Evolutionary conservation across 2,888 invertebrate species (phyloP).

Genomic region (Drosophila tripunctata): DNA sequence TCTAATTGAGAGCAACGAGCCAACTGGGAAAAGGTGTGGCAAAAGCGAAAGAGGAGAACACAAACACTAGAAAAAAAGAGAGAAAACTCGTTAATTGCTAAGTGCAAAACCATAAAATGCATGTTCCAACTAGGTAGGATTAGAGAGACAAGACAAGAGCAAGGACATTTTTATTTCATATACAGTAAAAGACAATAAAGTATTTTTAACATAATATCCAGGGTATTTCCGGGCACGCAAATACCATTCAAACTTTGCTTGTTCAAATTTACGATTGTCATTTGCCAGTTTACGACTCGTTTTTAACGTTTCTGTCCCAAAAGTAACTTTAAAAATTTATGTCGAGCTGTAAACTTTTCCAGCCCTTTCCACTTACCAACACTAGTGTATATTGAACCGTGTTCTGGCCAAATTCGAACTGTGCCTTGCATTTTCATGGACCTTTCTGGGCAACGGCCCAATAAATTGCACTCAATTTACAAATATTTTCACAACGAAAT

Average conservation of each 20-base stretch:
- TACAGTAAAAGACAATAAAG: not conserved
- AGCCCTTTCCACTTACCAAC: not conserved
- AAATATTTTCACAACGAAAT: not conserved
- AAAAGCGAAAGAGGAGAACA: not conserved
- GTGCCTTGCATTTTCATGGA: not conserved
- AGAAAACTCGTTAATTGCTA: constrained; percentile 64
- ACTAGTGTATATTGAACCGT: not conserved
- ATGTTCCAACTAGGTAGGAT: constrained; percentile 7
- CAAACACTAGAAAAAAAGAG: constrained; percentile 23
- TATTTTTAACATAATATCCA: not conserved
- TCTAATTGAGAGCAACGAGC: constrained; percentile 71
- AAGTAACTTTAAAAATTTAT: constrained; percentile 23
- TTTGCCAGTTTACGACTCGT: constrained; percentile 18
- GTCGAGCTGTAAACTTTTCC: constrained; percentile 11
- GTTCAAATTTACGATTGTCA: constrained; percentile 23
- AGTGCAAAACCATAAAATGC: constrained; percentile 64
- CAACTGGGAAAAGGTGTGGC: constrained; percentile 47
- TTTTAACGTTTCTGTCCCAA: constrained; percentile 4
- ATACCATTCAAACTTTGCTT: not conserved
- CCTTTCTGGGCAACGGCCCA: not conserved
- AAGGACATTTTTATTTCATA: not conserved
- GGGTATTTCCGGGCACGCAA: not conserved
- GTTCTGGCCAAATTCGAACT: not conserved
- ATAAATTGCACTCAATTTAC: not conserved
- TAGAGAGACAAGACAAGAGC: not conserved